Conservation (phyloP, 2,797 vertebrate genomes). For the Xyrichtys novacula region DNA sequence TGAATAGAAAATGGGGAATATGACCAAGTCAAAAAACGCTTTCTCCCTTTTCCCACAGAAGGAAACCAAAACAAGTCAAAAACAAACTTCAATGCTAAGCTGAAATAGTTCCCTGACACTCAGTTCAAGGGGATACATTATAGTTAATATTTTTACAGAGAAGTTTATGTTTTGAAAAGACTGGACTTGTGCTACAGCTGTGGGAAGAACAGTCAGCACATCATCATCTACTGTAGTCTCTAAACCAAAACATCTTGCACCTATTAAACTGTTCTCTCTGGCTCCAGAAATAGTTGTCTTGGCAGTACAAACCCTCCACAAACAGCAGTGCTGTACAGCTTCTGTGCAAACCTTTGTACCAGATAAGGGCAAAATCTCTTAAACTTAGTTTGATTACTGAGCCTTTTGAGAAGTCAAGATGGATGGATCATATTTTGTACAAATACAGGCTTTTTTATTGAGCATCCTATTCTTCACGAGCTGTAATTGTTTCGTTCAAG, state of each 20-base stretch:
- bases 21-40: not conserved
- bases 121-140: not conserved
- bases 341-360: not conserved
- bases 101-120: not conserved
- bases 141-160: not conserved
- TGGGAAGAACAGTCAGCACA: slow-evolving; percentile 21
- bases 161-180: not conserved
- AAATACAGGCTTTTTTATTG: not conserved
- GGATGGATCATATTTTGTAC: not conserved
- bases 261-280: not conserved
- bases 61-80: not conserved
- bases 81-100: not conserved
- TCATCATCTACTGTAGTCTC: slow-evolving; percentile 5
- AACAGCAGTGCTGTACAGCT: not conserved
- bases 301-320: not conserved
- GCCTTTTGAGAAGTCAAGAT: not conserved
- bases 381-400: not conserved
- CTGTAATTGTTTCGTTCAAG: not conserved
- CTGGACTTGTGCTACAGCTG: slow-evolving; percentile 9
- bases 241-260: slow-evolving; percentile 26
- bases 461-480: not conserved
- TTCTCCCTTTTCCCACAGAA: not conserved
- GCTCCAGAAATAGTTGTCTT: not conserved
- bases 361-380: not conserved
- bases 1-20: not conserved